Percentiles rank a stretch among this genome's conserved stretches.
Evolutionary conservation across 2,797 vertebrate species (phyloP).

Genomic region (Melanotaenia boesemani): DNA sequence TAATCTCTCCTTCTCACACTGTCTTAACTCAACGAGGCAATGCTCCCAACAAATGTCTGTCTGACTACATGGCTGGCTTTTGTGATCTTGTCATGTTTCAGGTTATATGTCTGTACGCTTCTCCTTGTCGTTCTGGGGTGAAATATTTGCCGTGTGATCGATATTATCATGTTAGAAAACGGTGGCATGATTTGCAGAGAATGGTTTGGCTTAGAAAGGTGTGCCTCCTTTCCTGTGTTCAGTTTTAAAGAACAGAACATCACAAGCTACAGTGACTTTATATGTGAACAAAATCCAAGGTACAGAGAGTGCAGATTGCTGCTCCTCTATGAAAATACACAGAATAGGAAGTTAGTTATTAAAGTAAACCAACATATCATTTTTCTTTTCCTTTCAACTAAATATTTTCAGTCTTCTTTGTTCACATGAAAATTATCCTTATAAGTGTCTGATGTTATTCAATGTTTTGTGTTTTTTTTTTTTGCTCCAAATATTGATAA

Average conservation of each 20-base stretch:
- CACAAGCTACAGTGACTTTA: constrained; percentile 29
- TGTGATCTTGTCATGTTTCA: constrained; percentile 67
- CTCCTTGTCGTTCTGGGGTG: constrained; percentile 45
- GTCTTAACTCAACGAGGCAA: constrained; percentile 66
- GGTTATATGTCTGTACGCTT: constrained; percentile 45
- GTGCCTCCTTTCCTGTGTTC: constrained; percentile 32
- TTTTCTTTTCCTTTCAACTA: constrained; percentile 2
- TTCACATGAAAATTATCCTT: not conserved
- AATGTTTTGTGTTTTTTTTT: constrained; percentile 20
- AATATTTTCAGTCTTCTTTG: not conserved
- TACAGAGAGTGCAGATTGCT: constrained; percentile 38
- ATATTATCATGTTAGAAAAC: constrained; percentile 63
- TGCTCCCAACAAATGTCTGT: constrained; percentile 57
- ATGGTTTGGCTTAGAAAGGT: constrained; percentile 37
- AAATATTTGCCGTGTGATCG: constrained; percentile 73
- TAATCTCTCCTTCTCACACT: constrained; percentile 53
- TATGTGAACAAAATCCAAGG: constrained; percentile 33
- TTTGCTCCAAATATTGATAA: not conserved
- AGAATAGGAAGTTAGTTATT: constrained; percentile 14
- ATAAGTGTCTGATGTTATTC: not conserved
- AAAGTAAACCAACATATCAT: constrained; percentile 4
- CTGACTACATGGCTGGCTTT: constrained; percentile 69
- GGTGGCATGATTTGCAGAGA: constrained; percentile 64
- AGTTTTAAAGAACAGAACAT: constrained; percentile 40
- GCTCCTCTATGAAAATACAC: constrained; percentile 1